Conservation (phyloP, 2,113 vertebrate species). For the Trogon melanurus region DNA sequence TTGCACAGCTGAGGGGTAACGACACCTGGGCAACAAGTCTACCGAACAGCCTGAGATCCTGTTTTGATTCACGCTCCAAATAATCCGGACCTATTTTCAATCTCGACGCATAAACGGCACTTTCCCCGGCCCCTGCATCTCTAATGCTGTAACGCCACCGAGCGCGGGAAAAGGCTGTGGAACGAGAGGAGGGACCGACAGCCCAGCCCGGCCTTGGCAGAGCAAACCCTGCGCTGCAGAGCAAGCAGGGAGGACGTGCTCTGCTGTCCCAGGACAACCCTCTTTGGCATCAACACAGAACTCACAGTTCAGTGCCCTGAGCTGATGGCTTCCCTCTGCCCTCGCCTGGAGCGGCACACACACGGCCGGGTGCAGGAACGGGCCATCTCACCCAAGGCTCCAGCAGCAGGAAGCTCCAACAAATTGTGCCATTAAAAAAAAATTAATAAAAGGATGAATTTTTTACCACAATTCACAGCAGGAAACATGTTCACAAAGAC, state of each 20-base stretch:
- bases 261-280: background rate
- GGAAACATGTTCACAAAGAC: background rate
- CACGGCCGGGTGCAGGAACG: background rate
- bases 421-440: background rate
- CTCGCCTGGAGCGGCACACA: background rate
- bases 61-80: background rate
- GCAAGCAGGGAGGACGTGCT: fast-evolving
- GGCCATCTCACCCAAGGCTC: background rate
- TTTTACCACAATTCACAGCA: background rate
- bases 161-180: fast-evolving
- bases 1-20: no score
- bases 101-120: background rate
- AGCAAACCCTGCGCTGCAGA: no score
- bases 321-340: background rate
- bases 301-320: background rate
- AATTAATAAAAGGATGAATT: background rate
- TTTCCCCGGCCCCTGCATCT: background rate
- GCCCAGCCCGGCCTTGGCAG: fast-evolving
- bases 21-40: background rate
- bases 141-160: background rate
- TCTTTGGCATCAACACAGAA: background rate
- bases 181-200: background rate
- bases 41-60: no score
- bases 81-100: fast-evolving
- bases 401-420: background rate